Evolutionary conservation across 1,140 invertebrate species (phyloP).

Genomic region (Melitaea cinxia): DNA sequence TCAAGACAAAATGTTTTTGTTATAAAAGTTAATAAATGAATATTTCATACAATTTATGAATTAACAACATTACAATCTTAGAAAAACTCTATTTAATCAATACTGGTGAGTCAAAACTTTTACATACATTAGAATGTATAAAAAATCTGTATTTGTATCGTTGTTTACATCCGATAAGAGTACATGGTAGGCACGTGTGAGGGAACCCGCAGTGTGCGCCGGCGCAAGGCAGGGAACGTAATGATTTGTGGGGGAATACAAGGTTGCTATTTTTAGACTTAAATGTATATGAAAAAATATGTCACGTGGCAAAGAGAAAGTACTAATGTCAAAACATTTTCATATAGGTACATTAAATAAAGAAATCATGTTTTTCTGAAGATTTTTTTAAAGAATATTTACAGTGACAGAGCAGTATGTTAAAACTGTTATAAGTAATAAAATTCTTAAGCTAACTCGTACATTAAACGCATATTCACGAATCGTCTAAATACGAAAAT

Average conservation of each 20-base stretch:
- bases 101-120: no score
- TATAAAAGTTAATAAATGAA: neutral
- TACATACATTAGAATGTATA: no score
- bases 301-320: neutral
- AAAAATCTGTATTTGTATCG: slow-evolving; percentile 40
- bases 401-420: neutral
- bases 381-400: neutral
- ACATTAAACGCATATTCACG: slow-evolving; percentile 44
- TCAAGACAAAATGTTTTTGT: no score
- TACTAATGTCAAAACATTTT: neutral
- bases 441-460: slow-evolving; percentile 6
- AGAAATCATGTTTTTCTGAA: no score
- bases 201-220: slow-evolving; percentile 57
- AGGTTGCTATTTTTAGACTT: slow-evolving; percentile 60
- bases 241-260: slow-evolving; percentile 53
- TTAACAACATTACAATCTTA: no score
- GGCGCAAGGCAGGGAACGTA: slow-evolving; percentile 49
- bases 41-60: no score
- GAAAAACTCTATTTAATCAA: no score
- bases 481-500: slow-evolving; percentile 40
- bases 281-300: neutral
- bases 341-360: no score
- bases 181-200: slow-evolving; percentile 65
- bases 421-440: neutral
- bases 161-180: slow-evolving; percentile 56